phyloP scores from a whole-genome alignment of 2,113 vertebrate genomes.

The Peromyscus leucopus region DNA sequence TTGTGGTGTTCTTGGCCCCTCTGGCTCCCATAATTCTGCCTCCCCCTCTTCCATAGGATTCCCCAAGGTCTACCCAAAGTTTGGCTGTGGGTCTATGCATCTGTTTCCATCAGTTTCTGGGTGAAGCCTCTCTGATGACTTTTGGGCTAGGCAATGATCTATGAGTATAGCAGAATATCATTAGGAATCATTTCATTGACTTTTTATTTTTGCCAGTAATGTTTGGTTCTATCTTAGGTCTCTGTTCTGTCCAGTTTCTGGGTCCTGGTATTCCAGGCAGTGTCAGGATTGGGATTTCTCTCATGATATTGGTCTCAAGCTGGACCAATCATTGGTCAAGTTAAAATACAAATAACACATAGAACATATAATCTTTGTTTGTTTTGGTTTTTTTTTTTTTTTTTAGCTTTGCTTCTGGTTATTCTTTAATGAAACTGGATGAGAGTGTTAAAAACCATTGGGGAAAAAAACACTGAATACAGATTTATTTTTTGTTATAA shows the following conservation, averaged over 20 bases:
- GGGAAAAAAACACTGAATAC: slow-evolving; percentile 5
- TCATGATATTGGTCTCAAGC: neutral
- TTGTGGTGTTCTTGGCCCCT: neutral
- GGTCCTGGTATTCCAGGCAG: neutral
- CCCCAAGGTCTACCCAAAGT: neutral
- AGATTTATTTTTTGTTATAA: neutral
- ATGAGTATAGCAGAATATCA: neutral
- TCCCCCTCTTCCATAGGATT: neutral
- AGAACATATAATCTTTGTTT: slow-evolving; percentile 4
- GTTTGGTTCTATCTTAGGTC: neutral
- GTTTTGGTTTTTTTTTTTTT: neutral
- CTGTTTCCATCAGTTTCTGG: neutral
- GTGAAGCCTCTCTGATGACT: neutral
- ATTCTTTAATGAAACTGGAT: slow-evolving; percentile 1
- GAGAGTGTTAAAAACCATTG: neutral
- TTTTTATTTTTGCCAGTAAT: neutral
- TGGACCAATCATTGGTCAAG: neutral
- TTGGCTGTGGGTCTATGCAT: neutral
- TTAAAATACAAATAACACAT: slow-evolving; percentile 7
- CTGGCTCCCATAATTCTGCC: neutral
- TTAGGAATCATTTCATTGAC: neutral
- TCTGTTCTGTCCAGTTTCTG: neutral
- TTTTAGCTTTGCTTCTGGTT: slow-evolving; percentile 34
- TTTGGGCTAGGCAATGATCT: neutral
- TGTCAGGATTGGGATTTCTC: neutral